A percentile compares a stretch with the other conserved stretches of the same genome.
phyloP scores from a whole-genome alignment of 2,888 invertebrate species.

The Trileptium ribeirensis region DNA sequence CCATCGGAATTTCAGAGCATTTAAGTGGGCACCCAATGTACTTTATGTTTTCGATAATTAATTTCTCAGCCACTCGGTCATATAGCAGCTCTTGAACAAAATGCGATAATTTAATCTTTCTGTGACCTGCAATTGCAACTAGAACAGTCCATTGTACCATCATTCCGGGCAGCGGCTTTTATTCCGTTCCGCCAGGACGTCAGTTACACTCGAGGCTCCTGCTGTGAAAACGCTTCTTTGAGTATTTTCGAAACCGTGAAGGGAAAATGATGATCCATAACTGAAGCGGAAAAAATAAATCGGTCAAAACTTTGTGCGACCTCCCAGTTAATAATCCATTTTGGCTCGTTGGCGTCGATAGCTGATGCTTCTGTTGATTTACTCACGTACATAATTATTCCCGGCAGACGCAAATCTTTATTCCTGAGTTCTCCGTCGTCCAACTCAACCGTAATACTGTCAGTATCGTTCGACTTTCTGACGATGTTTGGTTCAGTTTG shows the following conservation, averaged over 20 bases:
- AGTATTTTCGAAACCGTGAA: neutral
- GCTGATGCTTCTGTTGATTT: neutral
- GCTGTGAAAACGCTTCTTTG: neutral
- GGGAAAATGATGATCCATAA: constrained; percentile 3
- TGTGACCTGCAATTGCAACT: too few relatives aligned
- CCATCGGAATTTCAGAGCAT: too few relatives aligned
- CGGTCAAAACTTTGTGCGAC: neutral
- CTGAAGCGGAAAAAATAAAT: neutral
- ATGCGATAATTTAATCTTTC: too few relatives aligned
- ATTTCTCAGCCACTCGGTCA: too few relatives aligned
- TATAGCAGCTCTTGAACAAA: too few relatives aligned
- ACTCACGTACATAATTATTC: neutral
- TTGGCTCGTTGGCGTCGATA: neutral
- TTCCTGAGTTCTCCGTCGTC: neutral
- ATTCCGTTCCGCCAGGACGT: too few relatives aligned
- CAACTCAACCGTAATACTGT: neutral
- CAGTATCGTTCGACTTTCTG: neutral
- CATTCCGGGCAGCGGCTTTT: too few relatives aligned
- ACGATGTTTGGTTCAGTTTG: neutral
- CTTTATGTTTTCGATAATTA: too few relatives aligned
- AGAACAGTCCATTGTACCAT: too few relatives aligned
- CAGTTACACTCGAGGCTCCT: too few relatives aligned
- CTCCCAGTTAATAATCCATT: neutral
- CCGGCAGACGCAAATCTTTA: neutral
- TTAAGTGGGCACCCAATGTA: too few relatives aligned